phyloP scores from a whole-genome alignment of 1,140 invertebrate species.

The Tetramorium alpestre region DNA sequence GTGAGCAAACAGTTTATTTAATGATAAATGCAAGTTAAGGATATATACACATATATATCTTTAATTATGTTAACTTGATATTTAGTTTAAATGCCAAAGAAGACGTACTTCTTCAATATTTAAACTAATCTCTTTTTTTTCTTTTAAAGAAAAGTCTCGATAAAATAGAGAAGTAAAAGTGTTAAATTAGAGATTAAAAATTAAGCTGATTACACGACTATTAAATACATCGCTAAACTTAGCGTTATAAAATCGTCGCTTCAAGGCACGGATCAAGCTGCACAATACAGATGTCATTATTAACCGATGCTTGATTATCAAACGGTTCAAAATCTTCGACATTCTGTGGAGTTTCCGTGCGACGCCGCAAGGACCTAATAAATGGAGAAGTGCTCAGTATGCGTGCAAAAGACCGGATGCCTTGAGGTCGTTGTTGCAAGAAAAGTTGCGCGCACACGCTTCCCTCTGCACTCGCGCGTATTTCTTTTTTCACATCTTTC shows the following conservation, averaged over 20 bases:
- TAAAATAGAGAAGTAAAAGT: neutral
- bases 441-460: conserved; percentile 58
- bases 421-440: conserved; percentile 63
- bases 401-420: conserved; percentile 51
- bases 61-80: neutral
- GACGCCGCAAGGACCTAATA: conserved; percentile 26
- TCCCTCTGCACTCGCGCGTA: conserved; percentile 3
- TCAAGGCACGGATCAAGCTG: neutral
- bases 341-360: conserved; percentile 30
- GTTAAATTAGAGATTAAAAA: neutral
- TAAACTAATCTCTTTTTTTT: neutral
- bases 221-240: neutral
- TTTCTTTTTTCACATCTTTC: conserved; percentile 46
- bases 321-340: conserved; percentile 15
- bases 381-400: conserved; percentile 32
- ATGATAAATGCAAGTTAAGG: conserved; percentile 4
- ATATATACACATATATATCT: too few species aligned
- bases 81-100: neutral
- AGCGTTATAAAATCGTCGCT: neutral
- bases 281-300: conserved; percentile 1
- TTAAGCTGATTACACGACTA: neutral
- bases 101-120: neutral
- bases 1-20: neutral
- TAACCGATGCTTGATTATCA: neutral
- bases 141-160: neutral